Evolutionary conservation across 2,113 vertebrate genomes (phyloP).

Genomic region (Anguilla rostrata): DNA sequence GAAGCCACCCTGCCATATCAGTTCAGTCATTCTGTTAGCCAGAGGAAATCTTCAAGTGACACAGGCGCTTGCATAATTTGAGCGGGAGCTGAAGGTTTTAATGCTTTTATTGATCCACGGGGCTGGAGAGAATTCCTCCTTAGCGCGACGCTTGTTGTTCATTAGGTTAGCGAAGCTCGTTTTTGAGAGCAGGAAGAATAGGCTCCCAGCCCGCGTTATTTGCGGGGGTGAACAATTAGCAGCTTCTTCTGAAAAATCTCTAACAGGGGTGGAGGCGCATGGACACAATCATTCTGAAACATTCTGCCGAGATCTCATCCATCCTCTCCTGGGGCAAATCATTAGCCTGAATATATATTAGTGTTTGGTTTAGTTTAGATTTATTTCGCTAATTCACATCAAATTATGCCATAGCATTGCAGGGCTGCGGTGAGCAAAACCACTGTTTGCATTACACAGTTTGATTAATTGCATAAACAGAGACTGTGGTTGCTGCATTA

Average conservation of each 20-base stretch:
- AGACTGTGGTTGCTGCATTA: conserved; percentile 11
- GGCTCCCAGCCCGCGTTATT: conserved; percentile 48
- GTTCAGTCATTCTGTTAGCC: background rate
- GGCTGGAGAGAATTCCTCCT: conserved; percentile 26
- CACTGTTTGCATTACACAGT: conserved; percentile 16
- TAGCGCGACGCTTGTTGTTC: conserved; percentile 20
- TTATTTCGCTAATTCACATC: conserved; percentile 26
- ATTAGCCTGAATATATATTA: conserved; percentile 36
- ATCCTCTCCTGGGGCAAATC: conserved; percentile 28
- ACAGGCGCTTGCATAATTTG: background rate
- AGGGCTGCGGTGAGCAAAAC: background rate
- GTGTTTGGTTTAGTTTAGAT: conserved; percentile 52
- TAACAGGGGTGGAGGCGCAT: conserved; percentile 52
- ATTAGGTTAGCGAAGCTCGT: conserved; percentile 49
- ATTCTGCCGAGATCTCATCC: conserved; percentile 16
- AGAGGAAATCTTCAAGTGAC: background rate
- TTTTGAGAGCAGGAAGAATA: conserved; percentile 42
- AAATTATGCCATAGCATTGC: background rate
- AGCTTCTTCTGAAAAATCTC: conserved; percentile 54
- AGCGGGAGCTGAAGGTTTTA: background rate
- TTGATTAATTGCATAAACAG: conserved; percentile 28
- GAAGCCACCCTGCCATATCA: background rate
- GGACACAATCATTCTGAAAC: conserved; percentile 28
- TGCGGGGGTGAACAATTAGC: conserved; percentile 59
- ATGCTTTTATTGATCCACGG: conserved; percentile 30